phyloP scores from a whole-genome alignment of 2,888 invertebrate species.

The Zonitis immaculata region DNA sequence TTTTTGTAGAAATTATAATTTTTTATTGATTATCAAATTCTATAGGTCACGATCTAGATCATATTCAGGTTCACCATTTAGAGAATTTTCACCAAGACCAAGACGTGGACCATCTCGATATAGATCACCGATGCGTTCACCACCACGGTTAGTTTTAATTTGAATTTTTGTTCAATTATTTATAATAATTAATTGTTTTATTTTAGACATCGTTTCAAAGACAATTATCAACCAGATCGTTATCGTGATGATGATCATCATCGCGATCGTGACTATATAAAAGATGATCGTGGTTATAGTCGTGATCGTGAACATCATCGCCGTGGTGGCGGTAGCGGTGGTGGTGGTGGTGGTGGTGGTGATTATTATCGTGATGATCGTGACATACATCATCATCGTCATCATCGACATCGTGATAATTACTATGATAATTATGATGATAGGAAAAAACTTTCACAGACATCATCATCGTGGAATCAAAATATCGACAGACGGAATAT shows the following conservation, averaged over 20 bases:
- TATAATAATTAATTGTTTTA: not conserved
- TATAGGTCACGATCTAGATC: conserved; percentile 63
- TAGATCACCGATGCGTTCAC: conserved; percentile 51
- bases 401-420: conserved; percentile 22
- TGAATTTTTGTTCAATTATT: not conserved
- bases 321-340: conserved; percentile 15
- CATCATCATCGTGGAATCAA: conserved; percentile 3
- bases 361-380: conserved; percentile 13
- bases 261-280: conserved; percentile 32
- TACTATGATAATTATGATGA: conserved; percentile 25
- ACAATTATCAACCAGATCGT: conserved; percentile 15
- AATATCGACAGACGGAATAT: not conserved
- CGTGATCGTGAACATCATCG: conserved; percentile 34
- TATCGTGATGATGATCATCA: conserved; percentile 35
- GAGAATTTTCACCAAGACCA: conserved; percentile 43
- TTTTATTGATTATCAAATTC: not conserved
- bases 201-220: conserved; percentile 32
- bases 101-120: conserved; percentile 49
- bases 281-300: conserved; percentile 33
- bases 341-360: no score
- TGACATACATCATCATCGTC: conserved; percentile 17
- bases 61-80: conserved; percentile 50
- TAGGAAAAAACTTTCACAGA: not conserved
- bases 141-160: conserved; percentile 43
- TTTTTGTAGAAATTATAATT: not conserved